phyloP scores from a whole-genome alignment of 2,888 invertebrate genomes.

The Diploptera punctata region DNA sequence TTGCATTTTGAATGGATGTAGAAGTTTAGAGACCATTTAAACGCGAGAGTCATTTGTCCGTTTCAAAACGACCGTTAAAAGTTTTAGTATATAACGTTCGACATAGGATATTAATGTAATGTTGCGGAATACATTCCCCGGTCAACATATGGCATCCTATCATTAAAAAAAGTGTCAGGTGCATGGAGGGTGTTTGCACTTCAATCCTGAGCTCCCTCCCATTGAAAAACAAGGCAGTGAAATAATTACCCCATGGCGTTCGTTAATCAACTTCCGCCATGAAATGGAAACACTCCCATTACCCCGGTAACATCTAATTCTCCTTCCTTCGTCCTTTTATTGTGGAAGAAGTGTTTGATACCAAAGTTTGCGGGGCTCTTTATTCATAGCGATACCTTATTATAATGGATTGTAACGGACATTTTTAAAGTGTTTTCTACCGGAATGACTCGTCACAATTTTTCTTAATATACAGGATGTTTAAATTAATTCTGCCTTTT shows the following conservation, averaged over 20 bases:
- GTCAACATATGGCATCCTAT: conserved; percentile 19
- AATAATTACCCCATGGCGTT: conserved; percentile 17
- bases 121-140: not conserved
- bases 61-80: conserved; percentile 12
- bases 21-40: no score
- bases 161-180: conserved; percentile 16
- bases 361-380: no score
- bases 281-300: conserved; percentile 15
- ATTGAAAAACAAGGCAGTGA: conserved; percentile 15
- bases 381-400: no score
- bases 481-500: no score
- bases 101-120: not conserved
- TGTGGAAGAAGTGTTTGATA: conserved; percentile 2
- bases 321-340: not conserved
- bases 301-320: not conserved
- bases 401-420: not conserved
- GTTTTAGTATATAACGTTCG: not conserved
- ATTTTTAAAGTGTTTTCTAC: not conserved
- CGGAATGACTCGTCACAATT: not conserved
- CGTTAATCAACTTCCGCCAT: conserved; percentile 30
- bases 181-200: conserved; percentile 3
- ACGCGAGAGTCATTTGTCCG: not conserved
- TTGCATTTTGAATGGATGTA: no score
- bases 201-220: conserved; percentile 5
- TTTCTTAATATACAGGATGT: not conserved